phyloP scores from a whole-genome alignment of 2,797 vertebrate genomes.

The Esox lucius region DNA sequence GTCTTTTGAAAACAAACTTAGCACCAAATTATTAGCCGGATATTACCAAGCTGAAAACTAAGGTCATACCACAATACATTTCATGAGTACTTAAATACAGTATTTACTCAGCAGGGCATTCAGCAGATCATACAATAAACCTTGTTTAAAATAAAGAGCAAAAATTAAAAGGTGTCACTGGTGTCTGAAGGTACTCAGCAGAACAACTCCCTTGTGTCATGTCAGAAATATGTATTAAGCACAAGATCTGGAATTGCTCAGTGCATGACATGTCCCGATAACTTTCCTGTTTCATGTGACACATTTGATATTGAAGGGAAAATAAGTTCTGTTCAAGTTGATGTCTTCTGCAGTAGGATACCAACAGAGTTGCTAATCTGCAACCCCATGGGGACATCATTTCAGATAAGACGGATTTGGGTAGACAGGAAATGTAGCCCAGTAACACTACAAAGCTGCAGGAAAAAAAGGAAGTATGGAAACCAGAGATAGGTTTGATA shows the following conservation, averaged over 20 bases:
- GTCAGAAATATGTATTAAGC: constrained; percentile 8
- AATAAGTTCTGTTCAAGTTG: constrained; percentile 4
- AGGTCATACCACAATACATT: too few relatives aligned
- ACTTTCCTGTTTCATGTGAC: constrained; percentile 7
- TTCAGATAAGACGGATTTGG: constrained; percentile 28
- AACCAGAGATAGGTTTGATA: constrained; percentile 15
- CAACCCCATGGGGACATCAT: constrained; percentile 21
- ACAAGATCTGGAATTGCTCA: not conserved
- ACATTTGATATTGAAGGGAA: not conserved
- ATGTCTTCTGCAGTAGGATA: constrained; percentile 16
- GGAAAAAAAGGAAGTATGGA: constrained; percentile 14
- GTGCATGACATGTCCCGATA: not conserved
- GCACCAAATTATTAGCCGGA: too few relatives aligned
- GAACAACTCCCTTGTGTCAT: constrained; percentile 5
- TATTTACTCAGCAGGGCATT: too few relatives aligned
- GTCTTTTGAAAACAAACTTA: too few relatives aligned
- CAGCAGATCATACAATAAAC: too few relatives aligned
- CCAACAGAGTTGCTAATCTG: constrained; percentile 24
- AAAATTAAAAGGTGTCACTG: not conserved
- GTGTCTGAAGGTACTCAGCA: not conserved
- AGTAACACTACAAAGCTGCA: constrained; percentile 11
- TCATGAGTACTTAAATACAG: too few relatives aligned
- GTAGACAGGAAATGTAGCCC: constrained; percentile 16
- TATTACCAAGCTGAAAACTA: too few relatives aligned
- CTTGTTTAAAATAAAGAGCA: too few relatives aligned